These are phyloP conservation scores for Fukomys damarensis DNA, from an alignment of 2,113 vertebrate species.

Conservation along the genomic window DNA sequence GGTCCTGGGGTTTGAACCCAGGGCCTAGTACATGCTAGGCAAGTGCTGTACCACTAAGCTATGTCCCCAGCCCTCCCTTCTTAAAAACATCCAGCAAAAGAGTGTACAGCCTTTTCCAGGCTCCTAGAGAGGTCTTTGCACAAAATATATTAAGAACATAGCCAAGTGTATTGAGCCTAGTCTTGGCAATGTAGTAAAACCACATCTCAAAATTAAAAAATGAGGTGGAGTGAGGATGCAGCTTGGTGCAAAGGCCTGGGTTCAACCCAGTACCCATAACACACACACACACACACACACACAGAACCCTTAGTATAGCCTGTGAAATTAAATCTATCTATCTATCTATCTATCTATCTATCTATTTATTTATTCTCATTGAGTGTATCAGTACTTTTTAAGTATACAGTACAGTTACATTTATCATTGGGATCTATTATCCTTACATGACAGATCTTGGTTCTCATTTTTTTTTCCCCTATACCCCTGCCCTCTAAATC, in stretches of 20 bases:
- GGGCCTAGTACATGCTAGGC: neutral
- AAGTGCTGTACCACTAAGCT: neutral
- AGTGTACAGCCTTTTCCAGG: neutral
- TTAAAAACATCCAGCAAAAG: neutral
- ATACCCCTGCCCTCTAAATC: too few relatives aligned
- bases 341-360: too few relatives aligned
- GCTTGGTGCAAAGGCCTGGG: neutral
- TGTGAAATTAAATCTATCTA: conserved; percentile 17
- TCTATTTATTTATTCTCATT: too few relatives aligned
- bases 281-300: neutral
- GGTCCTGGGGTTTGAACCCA: neutral
- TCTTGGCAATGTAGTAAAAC: neutral
- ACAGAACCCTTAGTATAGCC: neutral
- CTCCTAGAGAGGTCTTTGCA: neutral
- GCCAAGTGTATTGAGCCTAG: neutral
- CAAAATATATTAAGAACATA: neutral
- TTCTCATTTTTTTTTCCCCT: too few relatives aligned
- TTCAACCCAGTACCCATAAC: neutral
- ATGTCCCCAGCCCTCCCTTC: neutral
- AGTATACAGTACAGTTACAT: too few relatives aligned
- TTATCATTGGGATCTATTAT: too few relatives aligned
- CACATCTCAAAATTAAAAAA: neutral
- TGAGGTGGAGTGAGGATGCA: neutral
- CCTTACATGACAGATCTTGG: too few relatives aligned
- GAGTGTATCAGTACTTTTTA: too few relatives aligned